Evolutionary conservation across 2,797 vertebrate species (phyloP).

Genomic region (Sebastes hopkinsi): DNA sequence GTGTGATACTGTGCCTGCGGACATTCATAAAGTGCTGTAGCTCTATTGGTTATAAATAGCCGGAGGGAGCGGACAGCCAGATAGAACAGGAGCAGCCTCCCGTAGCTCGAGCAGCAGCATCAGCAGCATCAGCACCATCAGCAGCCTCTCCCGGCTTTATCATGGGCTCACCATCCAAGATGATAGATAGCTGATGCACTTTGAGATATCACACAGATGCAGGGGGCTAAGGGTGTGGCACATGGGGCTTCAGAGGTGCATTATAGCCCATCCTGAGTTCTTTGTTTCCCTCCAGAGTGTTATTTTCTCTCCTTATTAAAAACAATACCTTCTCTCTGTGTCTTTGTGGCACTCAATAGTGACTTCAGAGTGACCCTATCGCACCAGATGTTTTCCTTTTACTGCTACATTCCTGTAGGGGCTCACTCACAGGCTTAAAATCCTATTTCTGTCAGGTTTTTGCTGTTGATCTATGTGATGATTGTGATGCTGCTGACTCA

Average conservation of each 20-base stretch:
- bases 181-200: slow-evolving; percentile 67
- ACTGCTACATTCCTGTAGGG: not conserved
- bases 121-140: slow-evolving; percentile 8
- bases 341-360: not conserved
- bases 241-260: not conserved
- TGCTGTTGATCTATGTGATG: not conserved
- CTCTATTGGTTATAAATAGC: slow-evolving; percentile 79
- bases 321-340: not conserved
- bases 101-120: slow-evolving; percentile 20
- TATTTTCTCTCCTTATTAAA: not conserved
- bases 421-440: not conserved
- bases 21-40: slow-evolving; percentile 77
- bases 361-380: slow-evolving; percentile 23
- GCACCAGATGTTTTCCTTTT: slow-evolving; percentile 3
- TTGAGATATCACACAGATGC: slow-evolving; percentile 44
- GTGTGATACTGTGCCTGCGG: slow-evolving; percentile 72
- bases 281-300: not conserved
- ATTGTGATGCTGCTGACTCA: slow-evolving; percentile 27
- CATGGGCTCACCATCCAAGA: slow-evolving; percentile 40
- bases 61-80: slow-evolving; percentile 61
- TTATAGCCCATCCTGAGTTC: not conserved
- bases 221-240: slow-evolving; percentile 67
- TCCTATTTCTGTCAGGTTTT: not conserved
- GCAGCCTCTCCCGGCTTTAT: slow-evolving; percentile 51
- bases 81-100: slow-evolving; percentile 56